Percentiles rank a stretch among this genome's conserved stretches.
Evolutionary conservation across 2,888 invertebrate genomes (phyloP).

Genomic region (Eudasyphora cyanicolor): DNA sequence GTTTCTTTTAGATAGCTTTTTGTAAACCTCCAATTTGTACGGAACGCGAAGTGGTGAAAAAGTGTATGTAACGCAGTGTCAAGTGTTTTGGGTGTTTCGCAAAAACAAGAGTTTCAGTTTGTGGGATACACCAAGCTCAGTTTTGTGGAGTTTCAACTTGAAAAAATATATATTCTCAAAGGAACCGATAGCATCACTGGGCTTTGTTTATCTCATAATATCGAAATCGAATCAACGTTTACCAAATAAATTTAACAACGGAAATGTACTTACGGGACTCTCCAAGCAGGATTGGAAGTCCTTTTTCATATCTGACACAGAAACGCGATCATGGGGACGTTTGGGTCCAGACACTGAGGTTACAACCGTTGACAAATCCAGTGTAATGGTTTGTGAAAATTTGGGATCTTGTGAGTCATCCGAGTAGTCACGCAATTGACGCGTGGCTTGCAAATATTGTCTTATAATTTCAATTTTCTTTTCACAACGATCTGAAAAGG

Average conservation of each 20-base stretch:
- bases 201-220: slow-evolving; percentile 80
- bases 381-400: slow-evolving; percentile 84
- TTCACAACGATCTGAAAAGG: slow-evolving; percentile 86
- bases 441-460: slow-evolving; percentile 89
- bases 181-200: slow-evolving; percentile 77
- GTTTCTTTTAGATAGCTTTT: slow-evolving; percentile 80
- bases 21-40: slow-evolving; percentile 73
- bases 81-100: not conserved
- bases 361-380: slow-evolving; percentile 93
- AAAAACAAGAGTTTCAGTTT: slow-evolving; percentile 72
- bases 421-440: slow-evolving; percentile 91
- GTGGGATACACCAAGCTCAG: slow-evolving; percentile 80
- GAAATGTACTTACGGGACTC: slow-evolving; percentile 88
- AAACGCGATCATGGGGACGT: slow-evolving; percentile 96
- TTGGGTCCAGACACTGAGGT: slow-evolving; percentile 98
- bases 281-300: slow-evolving; percentile 93
- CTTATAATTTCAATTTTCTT: slow-evolving; percentile 89
- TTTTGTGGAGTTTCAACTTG: slow-evolving; percentile 72
- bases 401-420: slow-evolving; percentile 89
- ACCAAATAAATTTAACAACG: not conserved
- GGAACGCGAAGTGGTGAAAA: slow-evolving; percentile 24
- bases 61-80: not conserved
- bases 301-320: slow-evolving; percentile 92
- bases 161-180: slow-evolving; percentile 40
- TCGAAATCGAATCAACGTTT: slow-evolving; percentile 64